A percentile compares a stretch with the other conserved stretches of the same genome.
These are phyloP conservation scores for Piscicola geometra DNA, from an alignment of 2,888 invertebrate species.

Conservation along the genomic window DNA sequence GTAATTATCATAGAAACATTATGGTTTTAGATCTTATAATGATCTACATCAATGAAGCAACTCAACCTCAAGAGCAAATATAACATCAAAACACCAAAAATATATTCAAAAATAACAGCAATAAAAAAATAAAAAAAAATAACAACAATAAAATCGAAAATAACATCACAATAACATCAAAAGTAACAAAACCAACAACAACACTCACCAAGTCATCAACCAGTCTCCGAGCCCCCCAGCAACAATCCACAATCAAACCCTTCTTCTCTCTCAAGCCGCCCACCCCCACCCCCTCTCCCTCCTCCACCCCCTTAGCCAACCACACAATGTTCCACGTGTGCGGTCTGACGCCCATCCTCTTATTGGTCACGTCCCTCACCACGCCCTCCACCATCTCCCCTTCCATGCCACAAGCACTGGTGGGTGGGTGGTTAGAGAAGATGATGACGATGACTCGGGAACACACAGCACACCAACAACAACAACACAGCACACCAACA, in stretches of 20 bases:
- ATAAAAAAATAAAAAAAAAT: too few relatives aligned
- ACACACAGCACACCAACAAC: too few relatives aligned
- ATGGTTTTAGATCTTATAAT: too few relatives aligned
- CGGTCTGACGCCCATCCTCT: neutral
- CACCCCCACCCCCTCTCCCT: too few relatives aligned
- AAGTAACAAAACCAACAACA: neutral
- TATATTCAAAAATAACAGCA: too few relatives aligned
- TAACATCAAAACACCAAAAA: neutral
- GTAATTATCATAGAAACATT: too few relatives aligned
- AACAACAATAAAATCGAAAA: too few relatives aligned
- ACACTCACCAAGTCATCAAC: neutral
- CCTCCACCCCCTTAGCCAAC: too few relatives aligned
- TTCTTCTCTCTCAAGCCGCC: neutral
- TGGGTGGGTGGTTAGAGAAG: neutral
- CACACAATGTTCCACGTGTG: neutral
- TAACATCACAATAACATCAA: neutral
- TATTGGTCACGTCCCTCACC: neutral
- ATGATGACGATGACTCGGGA: too few relatives aligned
- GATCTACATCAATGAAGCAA: too few relatives aligned
- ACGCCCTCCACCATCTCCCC: neutral
- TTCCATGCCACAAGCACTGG: neutral
- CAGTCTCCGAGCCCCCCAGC: slow-evolving; percentile 1
- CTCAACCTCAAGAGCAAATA: too few relatives aligned
- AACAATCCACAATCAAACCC: neutral
- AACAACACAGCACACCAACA: too few relatives aligned